Evolutionary conservation across 2,113 vertebrate genomes (phyloP).

Genomic region (Callithrix jacchus): DNA sequence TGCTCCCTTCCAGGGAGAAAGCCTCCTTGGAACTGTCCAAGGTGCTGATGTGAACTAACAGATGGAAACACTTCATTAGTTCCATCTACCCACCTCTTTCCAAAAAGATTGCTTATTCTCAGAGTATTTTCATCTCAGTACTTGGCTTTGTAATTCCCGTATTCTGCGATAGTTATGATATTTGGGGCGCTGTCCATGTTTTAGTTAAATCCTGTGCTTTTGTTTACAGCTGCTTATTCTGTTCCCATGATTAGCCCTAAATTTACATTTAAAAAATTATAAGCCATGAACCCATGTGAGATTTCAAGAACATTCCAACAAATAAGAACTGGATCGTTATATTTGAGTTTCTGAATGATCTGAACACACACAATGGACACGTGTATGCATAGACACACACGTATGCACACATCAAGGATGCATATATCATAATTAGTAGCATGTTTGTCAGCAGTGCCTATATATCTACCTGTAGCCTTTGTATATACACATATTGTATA

Average conservation of each 20-base stretch:
- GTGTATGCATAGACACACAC: neutral
- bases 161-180: conserved; percentile 73
- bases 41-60: conserved; percentile 40
- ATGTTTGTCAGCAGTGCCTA: neutral
- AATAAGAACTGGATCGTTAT: neutral
- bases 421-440: neutral
- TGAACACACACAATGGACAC: neutral
- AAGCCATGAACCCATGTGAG: neutral
- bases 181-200: conserved; percentile 66
- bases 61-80: neutral
- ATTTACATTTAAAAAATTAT: conserved; percentile 50
- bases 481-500: too few species aligned
- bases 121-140: neutral
- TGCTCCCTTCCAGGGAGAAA: neutral
- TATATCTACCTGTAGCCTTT: neutral
- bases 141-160: conserved; percentile 70
- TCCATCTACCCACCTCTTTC: conserved; percentile 38
- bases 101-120: conserved; percentile 26
- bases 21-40: conserved; percentile 65
- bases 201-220: conserved; percentile 70
- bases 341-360: neutral
- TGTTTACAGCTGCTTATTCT: conserved; percentile 76
- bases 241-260: neutral
- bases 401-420: neutral
- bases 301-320: conserved; percentile 31